Base-by-base conservation (phyloP, 2,113 vertebrate species). In the Notarius quadriscutis region DNA sequence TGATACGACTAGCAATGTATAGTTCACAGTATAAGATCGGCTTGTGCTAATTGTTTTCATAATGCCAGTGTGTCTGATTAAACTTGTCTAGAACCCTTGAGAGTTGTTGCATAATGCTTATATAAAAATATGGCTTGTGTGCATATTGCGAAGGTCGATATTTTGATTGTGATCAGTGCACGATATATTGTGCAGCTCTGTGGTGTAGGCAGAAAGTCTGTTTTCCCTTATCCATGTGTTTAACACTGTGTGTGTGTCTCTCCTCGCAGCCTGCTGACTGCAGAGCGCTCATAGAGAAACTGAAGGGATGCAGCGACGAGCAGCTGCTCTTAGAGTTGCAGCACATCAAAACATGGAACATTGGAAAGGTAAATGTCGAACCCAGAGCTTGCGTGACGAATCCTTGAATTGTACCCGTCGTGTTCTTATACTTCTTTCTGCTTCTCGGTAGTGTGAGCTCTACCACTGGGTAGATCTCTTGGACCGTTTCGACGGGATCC, bases 381-480 rank as follows among this genome's bases (percentile, higher is more conserved):
- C 6, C 25, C 15, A 18, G 1, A 0, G 5, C 22, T 27, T 14
- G 0, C 71, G 8, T 20, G 7, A 86, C n/a, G 12, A 15, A 8
- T 1, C 7, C 5, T 17, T 0, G 30, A 50, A 18, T 34, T 11
- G 20, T 5, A 6, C 8, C 14, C 48, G 58, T 50, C 17, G 8
- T 14, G 9, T 41, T 78, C 27, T 53, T 67, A 65, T 5, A 2
- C 12, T 3, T 57, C 9, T 63, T 34, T 85, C 79, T 63, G 72
- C 82, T 34, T 77, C 15, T 84, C 88, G 87, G 1, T 90, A 99
- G 97, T 98, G 98, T 87, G 98, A 99, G 94, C 95, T 99, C 87
- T 99, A 99, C 95, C 97, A 98, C 91, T 99, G 98, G 98, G 98
- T 99, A 92, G 98, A 99, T 91, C 94, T 99, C 14, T 93, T 99